Percentiles rank a stretch among this genome's conserved stretches.
phyloP scores from a whole-genome alignment of 30 jellyfish, hydroid and myxozoan species.

The Chrysaora quinquecirrha region DNA sequence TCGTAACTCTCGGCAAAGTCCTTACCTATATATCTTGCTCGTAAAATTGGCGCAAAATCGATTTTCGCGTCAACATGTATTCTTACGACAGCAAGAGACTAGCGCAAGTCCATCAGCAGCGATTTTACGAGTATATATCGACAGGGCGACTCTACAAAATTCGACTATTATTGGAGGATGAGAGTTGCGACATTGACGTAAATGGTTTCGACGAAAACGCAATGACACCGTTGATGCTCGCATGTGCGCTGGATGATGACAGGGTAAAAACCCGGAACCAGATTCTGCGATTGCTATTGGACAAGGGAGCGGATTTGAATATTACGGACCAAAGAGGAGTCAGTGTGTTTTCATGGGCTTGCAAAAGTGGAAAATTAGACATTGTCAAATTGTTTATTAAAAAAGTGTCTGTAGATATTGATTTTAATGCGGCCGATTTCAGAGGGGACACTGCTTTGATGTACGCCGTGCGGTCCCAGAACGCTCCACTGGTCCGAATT shows the following conservation, averaged over 20 bases:
- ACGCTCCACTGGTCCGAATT: conserved; percentile 38
- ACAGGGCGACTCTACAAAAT: conserved; percentile 57
- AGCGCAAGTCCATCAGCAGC: conserved; percentile 35
- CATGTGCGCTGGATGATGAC: conserved; percentile 64
- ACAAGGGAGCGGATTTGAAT: conserved; percentile 62
- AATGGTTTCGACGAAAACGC: conserved; percentile 40
- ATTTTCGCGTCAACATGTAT: no score
- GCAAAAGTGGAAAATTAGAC: conserved; percentile 48
- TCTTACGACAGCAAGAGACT: conserved; percentile 32
- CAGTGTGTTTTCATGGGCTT: conserved; percentile 67
- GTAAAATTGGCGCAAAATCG: no score
- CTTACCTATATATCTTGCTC: no score
- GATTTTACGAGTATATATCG: conserved; percentile 45
- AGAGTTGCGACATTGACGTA: conserved; percentile 16
- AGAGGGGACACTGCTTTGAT: conserved; percentile 67
- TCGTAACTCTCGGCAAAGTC: no score
- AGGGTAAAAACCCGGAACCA: conserved; percentile 54
- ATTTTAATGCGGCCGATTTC: conserved; percentile 50
- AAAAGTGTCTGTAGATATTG: conserved; percentile 50
- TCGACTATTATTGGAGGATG: conserved; percentile 43
- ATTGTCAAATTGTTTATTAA: conserved; percentile 35
- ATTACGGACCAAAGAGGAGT: conserved; percentile 44
- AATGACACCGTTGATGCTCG: conserved; percentile 63
- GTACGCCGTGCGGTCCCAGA: conserved; percentile 81
- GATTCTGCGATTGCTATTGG: conserved; percentile 26